These are phyloP conservation scores for Percina caprodes DNA, from an alignment of 2,113 vertebrate species.

Conservation along the genomic window DNA sequence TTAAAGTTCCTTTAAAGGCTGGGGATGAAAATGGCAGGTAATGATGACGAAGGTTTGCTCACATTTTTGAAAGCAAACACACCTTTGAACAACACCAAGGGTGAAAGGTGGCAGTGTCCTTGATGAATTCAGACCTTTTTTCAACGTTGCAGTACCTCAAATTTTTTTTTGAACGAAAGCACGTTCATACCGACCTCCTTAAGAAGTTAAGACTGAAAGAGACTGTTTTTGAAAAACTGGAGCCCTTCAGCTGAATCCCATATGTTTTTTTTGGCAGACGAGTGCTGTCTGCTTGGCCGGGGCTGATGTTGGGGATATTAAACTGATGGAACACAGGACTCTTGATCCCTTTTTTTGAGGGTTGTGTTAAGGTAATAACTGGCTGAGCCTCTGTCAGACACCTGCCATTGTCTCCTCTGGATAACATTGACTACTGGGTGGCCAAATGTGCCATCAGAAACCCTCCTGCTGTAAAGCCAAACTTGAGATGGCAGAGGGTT, in stretches of 20 bases:
- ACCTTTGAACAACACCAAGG: constrained; percentile 91
- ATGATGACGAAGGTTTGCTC: constrained; percentile 92
- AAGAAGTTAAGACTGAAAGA: constrained; percentile 93
- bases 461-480: not conserved
- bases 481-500: not conserved
- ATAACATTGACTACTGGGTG: not conserved
- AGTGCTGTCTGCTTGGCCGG: constrained; percentile 90
- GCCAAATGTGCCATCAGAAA: not conserved
- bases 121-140: constrained; percentile 86
- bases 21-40: constrained; percentile 88
- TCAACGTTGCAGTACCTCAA: constrained; percentile 83
- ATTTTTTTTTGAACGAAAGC: constrained; percentile 77
- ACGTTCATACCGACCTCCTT: constrained; percentile 88
- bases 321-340: constrained; percentile 92
- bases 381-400: constrained; percentile 78
- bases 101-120: constrained; percentile 96
- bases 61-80: constrained; percentile 87
- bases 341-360: constrained; percentile 87
- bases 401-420: constrained; percentile 84
- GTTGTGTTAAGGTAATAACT: constrained; percentile 84
- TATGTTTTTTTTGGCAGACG: constrained; percentile 94
- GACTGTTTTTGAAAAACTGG: constrained; percentile 89
- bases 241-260: constrained; percentile 87
- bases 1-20: constrained; percentile 71
- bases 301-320: constrained; percentile 88